Evolutionary conservation across 2,888 invertebrate genomes (phyloP).

Genomic region (Drosophila prolongata): DNA sequence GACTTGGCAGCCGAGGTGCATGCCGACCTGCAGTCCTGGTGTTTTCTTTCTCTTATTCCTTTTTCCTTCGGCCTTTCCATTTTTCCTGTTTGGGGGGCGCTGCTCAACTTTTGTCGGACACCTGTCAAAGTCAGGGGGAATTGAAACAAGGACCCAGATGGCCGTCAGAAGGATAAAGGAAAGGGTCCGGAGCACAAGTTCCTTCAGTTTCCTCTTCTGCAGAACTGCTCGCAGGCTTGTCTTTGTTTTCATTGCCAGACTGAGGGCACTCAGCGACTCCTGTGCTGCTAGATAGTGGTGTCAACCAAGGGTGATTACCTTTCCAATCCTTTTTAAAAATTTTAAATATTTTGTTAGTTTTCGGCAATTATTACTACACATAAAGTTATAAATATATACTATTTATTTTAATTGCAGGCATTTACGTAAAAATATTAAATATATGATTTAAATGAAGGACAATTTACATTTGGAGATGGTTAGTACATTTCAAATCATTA

Average conservation of each 20-base stretch:
- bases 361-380: too few species aligned
- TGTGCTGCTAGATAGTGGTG: slow-evolving; percentile 10
- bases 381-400: too few species aligned
- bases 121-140: slow-evolving; percentile 41
- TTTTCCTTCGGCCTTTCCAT: slow-evolving; percentile 15
- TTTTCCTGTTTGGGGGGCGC: slow-evolving; percentile 15
- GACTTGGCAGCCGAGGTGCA: slow-evolving; percentile 33
- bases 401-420: too few species aligned
- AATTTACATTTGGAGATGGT: too few species aligned
- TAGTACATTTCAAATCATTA: too few species aligned
- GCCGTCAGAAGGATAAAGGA: slow-evolving; percentile 17
- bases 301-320: background rate
- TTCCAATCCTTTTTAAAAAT: background rate
- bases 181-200: slow-evolving; percentile 17
- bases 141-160: slow-evolving; percentile 45
- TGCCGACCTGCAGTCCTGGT: slow-evolving; percentile 33
- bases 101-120: slow-evolving; percentile 40
- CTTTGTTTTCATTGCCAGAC: slow-evolving; percentile 33
- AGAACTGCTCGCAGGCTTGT: slow-evolving; percentile 9
- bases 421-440: too few species aligned
- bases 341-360: too few species aligned
- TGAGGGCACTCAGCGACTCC: slow-evolving; percentile 5
- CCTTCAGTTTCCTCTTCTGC: slow-evolving; percentile 11
- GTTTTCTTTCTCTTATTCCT: slow-evolving; percentile 8
- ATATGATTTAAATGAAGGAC: too few species aligned